These are phyloP conservation scores for Aporophyla nigra DNA, from an alignment of 2,888 invertebrate species.

Conservation along the genomic window DNA sequence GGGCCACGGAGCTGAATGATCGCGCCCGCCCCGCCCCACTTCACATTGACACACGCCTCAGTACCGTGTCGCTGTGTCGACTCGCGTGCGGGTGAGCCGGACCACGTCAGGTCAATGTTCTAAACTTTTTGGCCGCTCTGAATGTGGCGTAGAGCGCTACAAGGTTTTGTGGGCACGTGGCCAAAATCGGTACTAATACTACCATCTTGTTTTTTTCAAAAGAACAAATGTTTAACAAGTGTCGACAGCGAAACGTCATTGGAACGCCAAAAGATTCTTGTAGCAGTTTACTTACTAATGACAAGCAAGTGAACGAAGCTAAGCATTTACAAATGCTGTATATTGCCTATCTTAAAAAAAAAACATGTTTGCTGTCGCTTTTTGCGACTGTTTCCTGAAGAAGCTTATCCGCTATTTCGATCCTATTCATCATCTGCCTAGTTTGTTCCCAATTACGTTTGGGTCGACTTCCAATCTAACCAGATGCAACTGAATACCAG, in stretches of 20 bases:
- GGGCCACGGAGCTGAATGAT: too few species aligned
- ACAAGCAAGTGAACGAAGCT: background rate
- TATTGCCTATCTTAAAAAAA: background rate
- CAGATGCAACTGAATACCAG: too few species aligned
- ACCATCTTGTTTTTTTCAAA: background rate
- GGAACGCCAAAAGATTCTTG: background rate
- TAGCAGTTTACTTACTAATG: background rate
- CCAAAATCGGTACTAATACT: background rate
- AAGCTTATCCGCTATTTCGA: background rate
- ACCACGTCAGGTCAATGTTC: background rate
- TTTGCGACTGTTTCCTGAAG: background rate
- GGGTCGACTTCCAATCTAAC: too few species aligned
- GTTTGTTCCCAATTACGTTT: too few species aligned
- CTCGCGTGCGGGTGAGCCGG: background rate
- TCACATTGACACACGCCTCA: background rate
- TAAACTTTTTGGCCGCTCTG: conserved; percentile 19
- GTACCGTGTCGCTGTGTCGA: too few species aligned
- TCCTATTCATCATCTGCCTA: background rate
- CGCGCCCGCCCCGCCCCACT: too few species aligned
- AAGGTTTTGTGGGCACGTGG: background rate
- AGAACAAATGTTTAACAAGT: background rate
- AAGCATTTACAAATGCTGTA: background rate
- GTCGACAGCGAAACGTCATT: too few species aligned
- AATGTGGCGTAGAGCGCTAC: background rate
- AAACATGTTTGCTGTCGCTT: background rate